Base-by-base conservation (phyloP, 2,888 invertebrate genomes). In the Hirtodrosophila confusa region DNA sequence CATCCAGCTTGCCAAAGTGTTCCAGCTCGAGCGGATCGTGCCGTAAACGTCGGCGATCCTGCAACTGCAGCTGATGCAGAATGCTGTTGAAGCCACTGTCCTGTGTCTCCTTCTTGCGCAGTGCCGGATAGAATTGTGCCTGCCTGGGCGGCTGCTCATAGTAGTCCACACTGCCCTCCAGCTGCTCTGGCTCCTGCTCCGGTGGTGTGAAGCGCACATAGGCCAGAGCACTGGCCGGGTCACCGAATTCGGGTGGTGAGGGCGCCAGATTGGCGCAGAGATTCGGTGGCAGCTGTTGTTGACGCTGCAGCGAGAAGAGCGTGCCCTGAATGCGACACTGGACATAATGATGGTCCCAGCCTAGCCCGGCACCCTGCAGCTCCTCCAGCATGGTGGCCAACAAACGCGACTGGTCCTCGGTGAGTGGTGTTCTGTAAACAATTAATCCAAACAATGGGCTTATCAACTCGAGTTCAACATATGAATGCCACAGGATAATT, bases 181-280 rank as follows among this genome's bases (percentile, higher is more conserved):
- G 60, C 23, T 51, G 48, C 40, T 65, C 58, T 37, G 41, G 40
- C 35, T 65, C 43, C 12, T 51, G 44, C 10, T 64, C 50, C 12
- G 93, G 93, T 10, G 97, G 97, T 6, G 94, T 95, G 85, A 96
- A 97, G 73, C 95, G 95, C 29, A 97, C 95, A 79, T 95, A 95
- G 31, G 97, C 97, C 87, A 96, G 92, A 24, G 93, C 92, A 86
- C 95, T 94, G 74, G 94, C 94, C 11, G 95, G 93, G 80, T 95
- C 94, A 53, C 93, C 90, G 24, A 56, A 73, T 91, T 91, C 90
- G 36, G 87, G 88, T 7, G 90, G 89, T 51, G 84, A 80, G 0
- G 91, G 91, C 10, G 91, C 90, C 62, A 92, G 68, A 58, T 90
- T 91, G n/a, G 89, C 91, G 67, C 92, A 92, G 7, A 92, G 79